Evolutionary conservation across 2,113 vertebrate species (phyloP), one percentile per base, ranked within the genome.

Genomic region (Ameiurus melas): DNA sequence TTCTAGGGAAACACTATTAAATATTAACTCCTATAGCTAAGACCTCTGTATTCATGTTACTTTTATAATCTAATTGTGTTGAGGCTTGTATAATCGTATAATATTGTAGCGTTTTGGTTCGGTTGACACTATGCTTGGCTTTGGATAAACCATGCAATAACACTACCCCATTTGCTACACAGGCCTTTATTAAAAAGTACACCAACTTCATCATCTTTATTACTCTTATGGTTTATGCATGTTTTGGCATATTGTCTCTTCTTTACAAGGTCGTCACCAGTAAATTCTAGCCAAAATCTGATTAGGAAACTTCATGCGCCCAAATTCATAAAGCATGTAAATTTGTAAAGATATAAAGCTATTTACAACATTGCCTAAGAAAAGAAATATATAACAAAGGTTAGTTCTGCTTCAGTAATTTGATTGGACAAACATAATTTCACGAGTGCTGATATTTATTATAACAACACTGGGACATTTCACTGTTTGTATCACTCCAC

Each of bases 1-100:
- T 84, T 92, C 90, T 91, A 92, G 90, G 89, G 90, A 94, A 94
- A 93, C 92, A 92, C 90, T 87, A 93, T 94, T 91, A 95, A 95
- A 94, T 93, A 95, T 95, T 88, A 80, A 94, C 30, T 89, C 39
- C 84, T 85, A 85, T 87, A 89, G 89, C 90, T 27, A 89, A 82
- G 90, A 86, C 86, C 85, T 84, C n/a, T 75, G 68, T 58, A 27
- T 82, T 57, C 39, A 14, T 55, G 85, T 82, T 64, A 6, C 39
- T 84, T 66, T 53, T 71, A 22, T 68, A 78, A 78, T 86, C 80
- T 66, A 80, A 81, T 79, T 53, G 39, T 70, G 39, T 73, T 25
- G 6, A 86, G 86, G 87, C 25, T 79, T 30, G 3, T 51, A 51
- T 53, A 78, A 78, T 13, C 5, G 5, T n/a, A n/a, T 19, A 19